Conservation (phyloP, 1,140 invertebrate species). For the Paraescarpia echinospica region DNA sequence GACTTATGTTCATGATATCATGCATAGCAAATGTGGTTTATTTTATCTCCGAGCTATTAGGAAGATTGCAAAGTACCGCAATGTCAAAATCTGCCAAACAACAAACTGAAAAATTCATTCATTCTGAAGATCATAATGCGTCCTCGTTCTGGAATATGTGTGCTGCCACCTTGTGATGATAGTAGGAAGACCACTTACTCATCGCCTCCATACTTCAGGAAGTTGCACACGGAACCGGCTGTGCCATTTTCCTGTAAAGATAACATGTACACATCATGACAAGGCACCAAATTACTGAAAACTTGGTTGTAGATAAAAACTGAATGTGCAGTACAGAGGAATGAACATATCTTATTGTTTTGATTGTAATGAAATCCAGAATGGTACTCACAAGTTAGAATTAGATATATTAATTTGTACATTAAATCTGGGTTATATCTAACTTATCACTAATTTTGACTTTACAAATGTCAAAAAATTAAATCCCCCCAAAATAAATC, state of each 20-base stretch:
- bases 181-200: constrained; percentile 42
- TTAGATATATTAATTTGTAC: too few species aligned
- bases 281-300: background rate
- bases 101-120: too few species aligned
- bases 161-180: background rate
- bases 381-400: too few species aligned
- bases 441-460: too few species aligned
- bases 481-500: too few species aligned
- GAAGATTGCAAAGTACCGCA: background rate
- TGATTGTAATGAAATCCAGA: background rate
- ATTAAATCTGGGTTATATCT: too few species aligned
- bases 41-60: background rate
- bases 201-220: constrained; percentile 54
- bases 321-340: background rate
- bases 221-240: constrained; percentile 47
- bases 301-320: background rate
- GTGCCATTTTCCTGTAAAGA: constrained; percentile 27
- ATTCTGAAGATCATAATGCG: too few species aligned
- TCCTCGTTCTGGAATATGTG: too few species aligned
- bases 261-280: background rate
- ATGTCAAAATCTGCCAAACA: background rate
- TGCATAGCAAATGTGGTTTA: background rate
- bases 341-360: background rate
- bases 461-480: too few species aligned
- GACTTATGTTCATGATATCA: background rate